Evolutionary conservation across 2,888 invertebrate genomes (phyloP), one percentile per base, ranked within the genome.

Genomic region (Ditylenchus weischeri): DNA sequence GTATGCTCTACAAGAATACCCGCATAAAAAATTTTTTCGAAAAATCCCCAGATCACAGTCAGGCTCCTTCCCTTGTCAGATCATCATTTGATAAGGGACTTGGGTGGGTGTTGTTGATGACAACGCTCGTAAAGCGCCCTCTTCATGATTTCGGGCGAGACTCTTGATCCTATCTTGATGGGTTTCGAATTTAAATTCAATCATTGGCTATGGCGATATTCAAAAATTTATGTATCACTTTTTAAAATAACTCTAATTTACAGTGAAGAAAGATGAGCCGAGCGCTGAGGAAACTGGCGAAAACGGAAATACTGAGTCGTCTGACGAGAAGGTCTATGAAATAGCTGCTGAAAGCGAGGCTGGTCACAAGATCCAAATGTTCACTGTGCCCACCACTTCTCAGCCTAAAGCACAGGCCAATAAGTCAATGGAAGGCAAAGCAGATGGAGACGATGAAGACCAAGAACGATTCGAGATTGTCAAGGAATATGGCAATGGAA

Each of bases 311-410:
- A 35, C 49, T 35, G 36, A 62, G 50, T 23, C 35, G 1, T 21
- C 38, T 38, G 19, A 0, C 8, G 38, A 29, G 19, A 35, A 63
- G 4, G 35, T 18, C n/a, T 38, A 54, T 19, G 35, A 63, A 13
- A 43, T n/a, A 13, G 36, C 10, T 29, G 59, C 36, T 6, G 29
- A 59, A 59, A 38, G 11, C 21, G 59, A 19, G 8, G 29, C 23
- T 29, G 59, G 19, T 43, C 62, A 69, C 54, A 69, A 69, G 61
- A 70, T 69, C 15, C 69, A 69, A 29, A 62, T 69, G 29, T 69
- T 60, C 64, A 69, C 61, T 19, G 54, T 59, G 57, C 36, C 47
- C 5, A 29, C 51, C 8, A 69, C 35, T 69, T 60, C 36, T 48
- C 43, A 62, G 48, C 29, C 50, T 15, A 36, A 65, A 23, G 7